Percentiles rank a stretch among this genome's conserved stretches.
Evolutionary conservation across 2,113 vertebrate genomes (phyloP).

Genomic region (Pelmatolapia mariae): DNA sequence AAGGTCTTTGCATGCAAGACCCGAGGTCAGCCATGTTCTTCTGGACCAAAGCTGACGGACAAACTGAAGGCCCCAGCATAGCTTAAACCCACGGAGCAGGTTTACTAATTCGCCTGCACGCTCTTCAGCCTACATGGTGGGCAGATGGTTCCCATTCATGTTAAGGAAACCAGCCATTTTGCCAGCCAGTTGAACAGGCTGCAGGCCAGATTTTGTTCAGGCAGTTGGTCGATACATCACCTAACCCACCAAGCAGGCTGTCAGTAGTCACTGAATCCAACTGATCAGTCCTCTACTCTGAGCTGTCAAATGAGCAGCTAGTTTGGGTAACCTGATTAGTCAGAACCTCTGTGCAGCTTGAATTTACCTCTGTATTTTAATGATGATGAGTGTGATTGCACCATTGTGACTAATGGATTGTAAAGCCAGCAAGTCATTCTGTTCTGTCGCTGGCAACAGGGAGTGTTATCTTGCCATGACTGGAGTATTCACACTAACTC

Average conservation of each 20-base stretch:
- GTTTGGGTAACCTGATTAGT: neutral
- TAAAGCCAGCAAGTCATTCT: neutral
- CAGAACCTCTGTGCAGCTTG: neutral
- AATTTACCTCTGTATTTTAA: neutral
- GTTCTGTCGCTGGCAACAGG: neutral
- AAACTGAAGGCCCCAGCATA: neutral
- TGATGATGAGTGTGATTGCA: neutral
- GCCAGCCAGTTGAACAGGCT: neutral
- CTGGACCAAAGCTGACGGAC: constrained; percentile 18
- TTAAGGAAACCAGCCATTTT: neutral
- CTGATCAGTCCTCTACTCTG: neutral
- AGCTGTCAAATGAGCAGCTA: neutral
- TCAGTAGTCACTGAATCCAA: neutral
- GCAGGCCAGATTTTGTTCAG: neutral
- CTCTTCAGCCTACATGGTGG: neutral
- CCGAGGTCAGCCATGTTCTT: constrained; percentile 16
- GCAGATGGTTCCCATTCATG: neutral
- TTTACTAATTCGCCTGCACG: neutral
- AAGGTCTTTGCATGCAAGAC: constrained; percentile 24
- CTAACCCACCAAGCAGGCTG: neutral
- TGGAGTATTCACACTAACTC: neutral
- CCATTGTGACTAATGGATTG: neutral
- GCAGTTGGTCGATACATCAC: neutral
- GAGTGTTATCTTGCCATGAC: neutral
- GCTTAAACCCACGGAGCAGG: constrained; percentile 2